Conservation (phyloP, 2,113 vertebrate species). For the Nanger granti region DNA sequence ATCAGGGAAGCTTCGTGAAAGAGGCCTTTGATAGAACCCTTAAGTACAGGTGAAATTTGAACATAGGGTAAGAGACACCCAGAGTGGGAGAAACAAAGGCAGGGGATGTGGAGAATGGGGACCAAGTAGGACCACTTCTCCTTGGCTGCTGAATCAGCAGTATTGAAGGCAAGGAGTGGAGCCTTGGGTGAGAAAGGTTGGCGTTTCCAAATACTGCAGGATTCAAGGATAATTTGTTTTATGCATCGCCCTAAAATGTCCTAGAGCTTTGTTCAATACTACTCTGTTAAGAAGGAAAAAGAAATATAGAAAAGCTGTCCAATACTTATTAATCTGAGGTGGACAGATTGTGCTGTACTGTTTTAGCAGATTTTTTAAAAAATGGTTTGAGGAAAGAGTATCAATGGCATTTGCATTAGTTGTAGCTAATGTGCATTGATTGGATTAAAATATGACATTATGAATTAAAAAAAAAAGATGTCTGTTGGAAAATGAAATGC, state of each 20-base stretch:
- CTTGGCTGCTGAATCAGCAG: neutral
- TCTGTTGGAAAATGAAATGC: slow-evolving; percentile 63
- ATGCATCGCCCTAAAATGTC: neutral
- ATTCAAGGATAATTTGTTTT: neutral
- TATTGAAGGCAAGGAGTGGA: neutral
- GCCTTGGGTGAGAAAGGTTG: neutral
- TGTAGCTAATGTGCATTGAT: slow-evolving; percentile 72
- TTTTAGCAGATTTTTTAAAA: slow-evolving; percentile 54
- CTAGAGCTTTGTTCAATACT: slow-evolving; percentile 35
- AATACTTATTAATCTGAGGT: slow-evolving; percentile 37
- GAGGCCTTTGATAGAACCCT: neutral
- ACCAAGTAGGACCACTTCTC: neutral
- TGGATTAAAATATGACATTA: slow-evolving; percentile 74
- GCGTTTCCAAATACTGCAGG: neutral
- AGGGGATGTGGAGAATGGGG: neutral
- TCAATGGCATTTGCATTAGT: slow-evolving; percentile 72
- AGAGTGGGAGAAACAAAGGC: neutral
- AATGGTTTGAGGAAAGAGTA: slow-evolving; percentile 47
- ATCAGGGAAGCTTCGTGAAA: neutral
- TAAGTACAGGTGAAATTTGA: neutral
- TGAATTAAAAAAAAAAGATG: neutral
- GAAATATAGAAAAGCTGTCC: slow-evolving; percentile 42
- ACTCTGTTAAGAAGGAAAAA: slow-evolving; percentile 30
- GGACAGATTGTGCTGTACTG: slow-evolving; percentile 17
- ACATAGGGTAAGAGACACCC: too few relatives aligned